Percentiles rank a stretch among this genome's conserved stretches.
Evolutionary conservation across 2,113 vertebrate genomes (phyloP).

Genomic region (Chaetorhynchus papuensis): DNA sequence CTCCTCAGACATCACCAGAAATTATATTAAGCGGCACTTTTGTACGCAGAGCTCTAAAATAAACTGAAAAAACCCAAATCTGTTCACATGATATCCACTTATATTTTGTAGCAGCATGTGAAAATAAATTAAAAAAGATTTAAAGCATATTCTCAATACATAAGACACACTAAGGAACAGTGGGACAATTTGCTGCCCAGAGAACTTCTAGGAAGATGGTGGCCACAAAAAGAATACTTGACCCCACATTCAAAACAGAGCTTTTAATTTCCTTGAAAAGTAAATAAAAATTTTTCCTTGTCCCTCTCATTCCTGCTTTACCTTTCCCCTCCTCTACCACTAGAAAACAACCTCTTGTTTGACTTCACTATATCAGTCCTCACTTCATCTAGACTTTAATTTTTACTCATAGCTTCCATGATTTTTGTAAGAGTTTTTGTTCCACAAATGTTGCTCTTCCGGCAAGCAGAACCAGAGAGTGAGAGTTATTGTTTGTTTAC

Average conservation of each 20-base stretch:
- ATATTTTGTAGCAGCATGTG: background rate
- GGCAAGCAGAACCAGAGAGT: background rate
- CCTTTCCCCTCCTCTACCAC: background rate
- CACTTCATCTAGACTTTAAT: background rate
- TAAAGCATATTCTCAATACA: background rate
- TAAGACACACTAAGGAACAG: background rate
- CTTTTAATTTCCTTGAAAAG: background rate
- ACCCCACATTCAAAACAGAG: background rate
- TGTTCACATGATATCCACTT: rapidly evolving
- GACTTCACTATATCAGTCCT: background rate
- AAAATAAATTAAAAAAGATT: background rate
- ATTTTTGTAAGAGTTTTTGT: background rate
- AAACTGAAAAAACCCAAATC: background rate
- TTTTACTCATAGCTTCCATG: background rate
- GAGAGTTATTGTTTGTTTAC: background rate
- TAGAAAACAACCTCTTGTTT: background rate
- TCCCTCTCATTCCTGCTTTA: background rate
- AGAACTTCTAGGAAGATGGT: background rate
- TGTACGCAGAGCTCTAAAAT: background rate
- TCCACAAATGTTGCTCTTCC: background rate
- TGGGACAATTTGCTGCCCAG: background rate
- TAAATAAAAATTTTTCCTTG: background rate
- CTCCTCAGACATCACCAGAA: background rate
- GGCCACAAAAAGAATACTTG: background rate
- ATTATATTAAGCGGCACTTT: background rate